phyloP scores from a whole-genome alignment of 2,888 invertebrate species.

The Lucinisca nassula region DNA sequence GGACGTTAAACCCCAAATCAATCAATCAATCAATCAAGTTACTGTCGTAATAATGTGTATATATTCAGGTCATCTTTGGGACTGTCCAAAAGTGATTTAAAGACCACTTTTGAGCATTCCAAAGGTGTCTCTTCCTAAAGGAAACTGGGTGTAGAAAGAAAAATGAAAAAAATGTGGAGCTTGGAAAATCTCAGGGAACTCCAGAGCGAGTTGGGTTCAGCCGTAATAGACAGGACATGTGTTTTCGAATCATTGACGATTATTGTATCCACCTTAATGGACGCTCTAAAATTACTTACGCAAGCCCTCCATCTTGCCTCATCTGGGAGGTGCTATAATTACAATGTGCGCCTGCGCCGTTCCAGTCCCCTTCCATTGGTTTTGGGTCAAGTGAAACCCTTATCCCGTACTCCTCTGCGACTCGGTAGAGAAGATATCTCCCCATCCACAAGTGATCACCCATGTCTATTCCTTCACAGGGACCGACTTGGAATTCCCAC shows the following conservation, averaged over 20 bases:
- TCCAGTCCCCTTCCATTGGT: conserved; percentile 89
- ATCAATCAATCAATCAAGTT: no score
- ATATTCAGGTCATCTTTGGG: no score
- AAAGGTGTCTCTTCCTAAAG: background rate
- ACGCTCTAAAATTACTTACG: no score
- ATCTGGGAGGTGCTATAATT: conserved; percentile 98
- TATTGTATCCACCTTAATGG: background rate
- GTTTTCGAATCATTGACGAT: background rate
- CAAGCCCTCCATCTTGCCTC: conserved; percentile 90
- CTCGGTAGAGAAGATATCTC: conserved; percentile 88
- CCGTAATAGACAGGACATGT: background rate
- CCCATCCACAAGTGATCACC: conserved; percentile 89
- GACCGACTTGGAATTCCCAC: conserved; percentile 93
- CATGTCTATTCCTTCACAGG: conserved; percentile 94
- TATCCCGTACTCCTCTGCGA: conserved; percentile 89
- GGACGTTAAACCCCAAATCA: no score
- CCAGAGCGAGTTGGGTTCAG: background rate
- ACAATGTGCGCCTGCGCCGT: conserved; percentile 95
- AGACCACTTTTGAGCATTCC: background rate
- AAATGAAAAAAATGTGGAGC: background rate
- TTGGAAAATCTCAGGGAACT: background rate
- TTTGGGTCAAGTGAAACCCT: conserved; percentile 89
- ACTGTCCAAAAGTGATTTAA: no score
- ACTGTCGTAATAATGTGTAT: no score
- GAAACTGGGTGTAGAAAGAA: background rate